phyloP scores from a whole-genome alignment of 2,797 vertebrate genomes.

The Gallinago stenura region DNA sequence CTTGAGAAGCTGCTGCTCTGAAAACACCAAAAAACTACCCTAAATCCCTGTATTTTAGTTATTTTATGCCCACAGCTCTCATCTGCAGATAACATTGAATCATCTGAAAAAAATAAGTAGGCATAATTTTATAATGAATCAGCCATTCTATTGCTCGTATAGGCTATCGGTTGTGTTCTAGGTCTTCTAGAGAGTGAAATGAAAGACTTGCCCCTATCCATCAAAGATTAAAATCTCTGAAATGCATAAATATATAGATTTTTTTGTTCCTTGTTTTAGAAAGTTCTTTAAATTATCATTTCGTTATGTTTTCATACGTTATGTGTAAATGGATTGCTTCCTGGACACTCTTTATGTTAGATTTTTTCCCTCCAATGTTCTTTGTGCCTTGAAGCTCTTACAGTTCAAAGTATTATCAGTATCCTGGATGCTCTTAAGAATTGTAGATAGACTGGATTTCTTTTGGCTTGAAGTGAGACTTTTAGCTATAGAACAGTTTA shows the following conservation, averaged over 20 bases:
- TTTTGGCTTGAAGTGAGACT: not conserved
- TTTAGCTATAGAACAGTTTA: not conserved
- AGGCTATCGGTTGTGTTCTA: not conserved
- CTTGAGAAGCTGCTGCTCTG: not conserved
- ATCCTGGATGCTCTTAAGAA: not conserved
- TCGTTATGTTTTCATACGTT: not conserved
- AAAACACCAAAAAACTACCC: not conserved
- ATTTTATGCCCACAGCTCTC: not conserved
- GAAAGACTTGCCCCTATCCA: not conserved
- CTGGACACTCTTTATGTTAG: not conserved
- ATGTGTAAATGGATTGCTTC: not conserved
- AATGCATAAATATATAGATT: not conserved
- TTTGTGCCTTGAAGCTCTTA: not conserved
- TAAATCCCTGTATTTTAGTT: not conserved
- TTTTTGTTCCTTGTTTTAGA: not conserved
- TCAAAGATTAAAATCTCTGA: not conserved
- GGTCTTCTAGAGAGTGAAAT: not conserved
- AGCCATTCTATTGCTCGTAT: not conserved
- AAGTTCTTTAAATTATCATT: conserved; percentile 1
- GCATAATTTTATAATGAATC: not conserved
- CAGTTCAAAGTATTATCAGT: not conserved
- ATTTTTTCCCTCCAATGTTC: not conserved
- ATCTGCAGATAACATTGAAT: not conserved
- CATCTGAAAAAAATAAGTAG: not conserved
- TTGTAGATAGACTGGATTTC: not conserved